Conservation (phyloP, 53 echinoderm and acorn worm species). For the Temnopleurus reevesii region DNA sequence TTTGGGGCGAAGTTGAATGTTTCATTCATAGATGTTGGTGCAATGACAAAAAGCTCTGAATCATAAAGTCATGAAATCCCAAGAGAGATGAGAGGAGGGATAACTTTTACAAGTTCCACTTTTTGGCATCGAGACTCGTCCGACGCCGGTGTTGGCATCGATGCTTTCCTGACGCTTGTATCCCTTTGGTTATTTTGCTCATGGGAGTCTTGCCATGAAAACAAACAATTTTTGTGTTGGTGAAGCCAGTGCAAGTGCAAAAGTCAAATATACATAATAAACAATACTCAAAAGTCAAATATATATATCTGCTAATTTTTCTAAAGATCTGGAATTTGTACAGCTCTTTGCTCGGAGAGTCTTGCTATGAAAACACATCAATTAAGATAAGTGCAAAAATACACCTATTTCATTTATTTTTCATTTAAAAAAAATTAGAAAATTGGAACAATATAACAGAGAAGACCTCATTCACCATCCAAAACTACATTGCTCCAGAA, state of each 20-base stretch:
- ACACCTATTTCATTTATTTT: too few species aligned
- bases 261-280: not conserved
- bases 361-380: too few species aligned
- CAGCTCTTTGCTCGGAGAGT: too few species aligned
- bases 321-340: too few species aligned
- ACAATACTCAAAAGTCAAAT: too few species aligned
- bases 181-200: not conserved
- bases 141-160: conserved; percentile 26
- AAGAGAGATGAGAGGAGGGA: not conserved
- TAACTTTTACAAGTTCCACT: too few species aligned
- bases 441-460: too few species aligned
- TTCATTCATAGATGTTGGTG: not conserved
- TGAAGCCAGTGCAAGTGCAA: not conserved
- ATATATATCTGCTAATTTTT: too few species aligned
- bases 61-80: not conserved
- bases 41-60: not conserved
- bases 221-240: not conserved
- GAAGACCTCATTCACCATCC: too few species aligned
- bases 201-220: not conserved
- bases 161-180: not conserved
- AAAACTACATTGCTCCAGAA: too few species aligned
- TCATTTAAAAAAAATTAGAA: too few species aligned
- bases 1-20: not conserved
- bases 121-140: not conserved
- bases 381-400: too few species aligned